Evolutionary conservation across 2,113 vertebrate species (phyloP), one percentile per base, ranked within the genome.

Genomic region (Daphoenositta chrysoptera): DNA sequence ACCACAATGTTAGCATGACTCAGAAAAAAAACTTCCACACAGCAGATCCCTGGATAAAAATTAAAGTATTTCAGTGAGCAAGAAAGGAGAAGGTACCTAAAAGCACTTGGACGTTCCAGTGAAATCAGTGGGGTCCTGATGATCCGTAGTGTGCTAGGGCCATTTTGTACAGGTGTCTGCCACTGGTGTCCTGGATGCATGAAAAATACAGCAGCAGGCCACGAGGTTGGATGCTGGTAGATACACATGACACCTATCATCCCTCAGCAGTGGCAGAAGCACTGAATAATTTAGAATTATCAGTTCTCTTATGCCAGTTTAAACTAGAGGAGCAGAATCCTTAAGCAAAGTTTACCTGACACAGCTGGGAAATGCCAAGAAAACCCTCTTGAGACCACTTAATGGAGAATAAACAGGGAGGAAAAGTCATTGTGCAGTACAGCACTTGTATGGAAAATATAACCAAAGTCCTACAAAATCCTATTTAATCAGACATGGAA

Each of bases 321-420:
- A 3, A 94, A 76, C 20, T 53, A 22, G 13, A 86, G 54, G 22
- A 75, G 6, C n/a, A 60, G 31, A 94, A 89, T 68, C 91, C 93
- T 92, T 95, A 82, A 76, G 39, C n/a, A 95, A 89, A 94, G 77
- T 82, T 93, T 94, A 76, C n/a, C 30, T 91, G 77, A 44, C 31
- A 64, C 18, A 57, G 28, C 7, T 76, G 37, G 45, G 40, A 84
- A 87, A 76, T 91, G 37, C 44, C 53, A 91, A 75, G 40, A 84
- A 91, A 94, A 26, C 22, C 56, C 56, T 42, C 39, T 21, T 82
- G 77, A 89, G 65, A 87, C 5, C 2, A 4, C 16, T 84, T 79
- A 84, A 72, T 27, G n/a, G 47, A 79, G 89, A 90, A 78, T 54
- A 92, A 92, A 82, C n/a, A 53, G 9, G 20, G 26, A 66, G 35